Conservation (phyloP, 2,888 invertebrate species). For the Lobophora halterata region DNA sequence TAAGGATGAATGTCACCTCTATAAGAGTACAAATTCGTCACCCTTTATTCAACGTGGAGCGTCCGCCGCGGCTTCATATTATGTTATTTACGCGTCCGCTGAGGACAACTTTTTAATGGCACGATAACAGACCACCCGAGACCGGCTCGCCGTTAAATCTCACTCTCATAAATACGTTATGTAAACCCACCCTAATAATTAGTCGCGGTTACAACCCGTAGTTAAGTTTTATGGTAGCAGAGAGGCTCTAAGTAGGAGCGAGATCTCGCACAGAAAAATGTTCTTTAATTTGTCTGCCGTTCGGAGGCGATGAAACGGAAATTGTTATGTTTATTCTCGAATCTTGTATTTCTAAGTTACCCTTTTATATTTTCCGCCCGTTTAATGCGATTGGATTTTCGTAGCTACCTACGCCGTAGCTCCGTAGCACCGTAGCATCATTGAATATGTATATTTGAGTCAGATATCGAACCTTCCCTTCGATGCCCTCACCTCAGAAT, state of each 20-base stretch:
- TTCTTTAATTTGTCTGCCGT: conserved; percentile 74
- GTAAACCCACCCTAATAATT: conserved; percentile 80
- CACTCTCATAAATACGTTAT: conserved; percentile 78
- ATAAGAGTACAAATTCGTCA: no score
- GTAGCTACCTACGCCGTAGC: conserved; percentile 30
- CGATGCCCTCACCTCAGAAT: conserved; percentile 44
- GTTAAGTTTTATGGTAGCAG: conserved; percentile 76
- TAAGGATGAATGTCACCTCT: no score
- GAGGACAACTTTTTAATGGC: conserved; percentile 79
- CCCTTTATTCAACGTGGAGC: conserved; percentile 30
- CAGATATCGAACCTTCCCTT: conserved; percentile 52
- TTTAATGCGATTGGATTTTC: conserved; percentile 70
- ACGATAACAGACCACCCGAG: conserved; percentile 79
- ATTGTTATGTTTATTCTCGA: conserved; percentile 72
- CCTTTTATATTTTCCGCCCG: conserved; percentile 55
- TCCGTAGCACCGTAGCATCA: conserved; percentile 43
- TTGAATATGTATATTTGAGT: conserved; percentile 62
- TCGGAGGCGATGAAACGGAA: conserved; percentile 68
- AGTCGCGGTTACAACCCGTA: conserved; percentile 75
- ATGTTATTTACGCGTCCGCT: conserved; percentile 72
- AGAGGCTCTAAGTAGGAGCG: conserved; percentile 56
- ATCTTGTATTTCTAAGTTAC: conserved; percentile 58
- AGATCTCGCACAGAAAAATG: conserved; percentile 67
- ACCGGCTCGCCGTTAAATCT: conserved; percentile 73
- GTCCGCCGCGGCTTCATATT: conserved; percentile 55